These are phyloP conservation scores for Diarsia mendica DNA, from an alignment of 2,888 invertebrate genomes.

Conservation along the genomic window DNA sequence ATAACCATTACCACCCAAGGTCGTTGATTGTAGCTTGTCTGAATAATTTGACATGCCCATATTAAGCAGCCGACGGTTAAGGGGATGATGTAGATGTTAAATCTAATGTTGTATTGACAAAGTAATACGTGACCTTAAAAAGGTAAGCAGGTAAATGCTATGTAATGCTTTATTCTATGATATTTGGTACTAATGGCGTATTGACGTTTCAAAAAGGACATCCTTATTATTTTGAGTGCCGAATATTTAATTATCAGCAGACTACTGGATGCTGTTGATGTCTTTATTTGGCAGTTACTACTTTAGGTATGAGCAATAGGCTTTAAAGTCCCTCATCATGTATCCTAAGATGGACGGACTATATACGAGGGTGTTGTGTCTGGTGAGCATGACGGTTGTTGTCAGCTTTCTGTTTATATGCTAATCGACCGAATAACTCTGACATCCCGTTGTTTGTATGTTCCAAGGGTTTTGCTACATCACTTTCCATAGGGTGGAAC, in stretches of 20 bases:
- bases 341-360: background rate
- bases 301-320: background rate
- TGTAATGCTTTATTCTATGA: slow-evolving; percentile 19
- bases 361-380: background rate
- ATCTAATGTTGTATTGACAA: slow-evolving; percentile 43
- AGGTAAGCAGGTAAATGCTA: background rate
- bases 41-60: slow-evolving; percentile 41
- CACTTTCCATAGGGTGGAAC: background rate
- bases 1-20: slow-evolving; percentile 36
- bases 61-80: background rate
- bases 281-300: background rate
- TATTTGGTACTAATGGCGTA: slow-evolving; percentile 12
- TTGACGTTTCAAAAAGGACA: slow-evolving; percentile 11
- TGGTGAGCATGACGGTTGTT: background rate
- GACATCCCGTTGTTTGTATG: background rate
- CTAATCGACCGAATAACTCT: background rate
- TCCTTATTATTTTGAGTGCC: slow-evolving; percentile 19
- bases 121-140: background rate
- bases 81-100: slow-evolving; percentile 40
- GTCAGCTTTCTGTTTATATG: background rate
- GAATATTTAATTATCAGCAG: background rate
- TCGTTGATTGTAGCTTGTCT: slow-evolving; percentile 22
- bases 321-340: background rate
- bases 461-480: background rate
- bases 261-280: background rate